Evolutionary conservation across 2,113 vertebrate species (phyloP), one percentile per base, ranked within the genome.

Genomic region (Microcebus griseorufus): DNA sequence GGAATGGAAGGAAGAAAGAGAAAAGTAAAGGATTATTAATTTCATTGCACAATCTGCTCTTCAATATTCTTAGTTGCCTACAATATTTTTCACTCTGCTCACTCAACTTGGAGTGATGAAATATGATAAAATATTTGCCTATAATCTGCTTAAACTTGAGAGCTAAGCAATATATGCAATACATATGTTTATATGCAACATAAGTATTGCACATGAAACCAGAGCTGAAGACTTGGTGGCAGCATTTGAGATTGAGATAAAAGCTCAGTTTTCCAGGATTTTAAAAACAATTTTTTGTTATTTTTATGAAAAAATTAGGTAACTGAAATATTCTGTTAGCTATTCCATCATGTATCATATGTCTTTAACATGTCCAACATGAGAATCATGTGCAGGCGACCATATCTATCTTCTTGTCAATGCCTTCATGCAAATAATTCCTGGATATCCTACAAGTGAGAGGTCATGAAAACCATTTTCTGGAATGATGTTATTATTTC

Each of bases 381-480:
- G 55, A 90, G 58, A 82, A 79, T 58, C 65, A 96, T 69, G 10
- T 80, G 23, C 13, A 37, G 51, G 20, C 4, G 20, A 62, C 42
- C 32, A 8, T 90, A 84, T 81, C 51, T 76, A 60, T 86, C 79
- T 89, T 87, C 18, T 53, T 80, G 29, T 88, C 70, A 95, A 88
- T 95, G 75, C 16, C 58, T 95, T 90, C 84, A 83, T 67, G 65
- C 45, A 76, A 51, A 65, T 76, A 88, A 95, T 88, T 81, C 32
- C 67, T 78, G 45, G 48, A 78, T 93, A 91, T 55, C 60, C 75
- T 79, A 78, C 7, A 90, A 79, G 29, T 65, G 87, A 86, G 88
- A 94, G 84, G 65, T 93, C 39, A 55, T 80, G 32, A 90, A 94
- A 95, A 94, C 60, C 58, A 86, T 89, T 95, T 97, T 97, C 72